These are phyloP conservation scores for Chloroceryle inda DNA, from an alignment of 2,797 vertebrate species.

Conservation along the genomic window DNA sequence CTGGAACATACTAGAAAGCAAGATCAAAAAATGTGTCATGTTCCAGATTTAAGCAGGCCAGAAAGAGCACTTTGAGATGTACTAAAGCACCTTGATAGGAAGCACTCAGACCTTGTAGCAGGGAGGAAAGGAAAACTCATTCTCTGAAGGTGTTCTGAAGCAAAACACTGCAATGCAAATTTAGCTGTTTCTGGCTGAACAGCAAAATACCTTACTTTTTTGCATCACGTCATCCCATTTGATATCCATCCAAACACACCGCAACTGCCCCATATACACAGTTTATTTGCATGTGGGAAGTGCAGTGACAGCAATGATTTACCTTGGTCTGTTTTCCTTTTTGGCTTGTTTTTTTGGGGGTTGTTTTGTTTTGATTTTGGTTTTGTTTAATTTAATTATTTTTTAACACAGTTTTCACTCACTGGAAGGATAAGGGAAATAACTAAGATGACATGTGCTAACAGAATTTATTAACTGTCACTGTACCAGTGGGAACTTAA, in stretches of 20 bases:
- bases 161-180: background rate
- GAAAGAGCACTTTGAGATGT: background rate
- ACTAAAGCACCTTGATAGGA: background rate
- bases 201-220: background rate
- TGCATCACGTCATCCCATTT: background rate
- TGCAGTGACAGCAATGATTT: background rate
- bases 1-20: background rate
- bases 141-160: background rate
- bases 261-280: background rate
- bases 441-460: background rate
- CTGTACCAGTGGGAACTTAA: background rate
- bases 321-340: constrained; percentile 12
- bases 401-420: background rate
- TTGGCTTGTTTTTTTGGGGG: background rate
- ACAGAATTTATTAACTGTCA: background rate
- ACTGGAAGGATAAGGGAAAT: background rate
- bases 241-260: background rate
- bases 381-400: too few relatives aligned
- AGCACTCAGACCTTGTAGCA: background rate
- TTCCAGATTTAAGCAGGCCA: background rate
- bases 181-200: background rate
- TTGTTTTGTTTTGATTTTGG: background rate
- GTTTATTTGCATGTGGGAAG: background rate
- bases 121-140: background rate
- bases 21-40: background rate